Base-by-base conservation (phyloP, 2,113 vertebrate genomes). In the Sebastes fasciatus region DNA sequence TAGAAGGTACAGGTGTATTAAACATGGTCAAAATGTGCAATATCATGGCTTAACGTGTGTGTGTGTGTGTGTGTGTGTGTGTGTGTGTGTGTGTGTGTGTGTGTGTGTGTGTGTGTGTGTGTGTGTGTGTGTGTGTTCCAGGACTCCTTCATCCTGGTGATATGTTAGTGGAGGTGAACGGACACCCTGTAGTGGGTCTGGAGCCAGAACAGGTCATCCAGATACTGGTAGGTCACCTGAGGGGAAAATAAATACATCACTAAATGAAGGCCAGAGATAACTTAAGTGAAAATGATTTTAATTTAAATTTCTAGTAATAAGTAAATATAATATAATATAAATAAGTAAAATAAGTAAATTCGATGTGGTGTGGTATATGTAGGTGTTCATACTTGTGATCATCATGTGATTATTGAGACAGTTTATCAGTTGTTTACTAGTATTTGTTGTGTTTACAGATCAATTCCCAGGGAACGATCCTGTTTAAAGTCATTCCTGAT, bases 401-500 rank as follows among this genome's bases (percentile, higher is more conserved):
- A 10, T 16, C 8, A n/a, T 19, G 17, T 57, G 19, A 42, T n/a
- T 46, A 34, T 51, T n/a, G 5, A 72, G 19, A 58, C n/a, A 17
- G 6, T 45, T 43, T 1, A 46, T 48, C 8, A 4, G 55, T 61
- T 11, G 7, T 61, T 34, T 2, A 34, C 43, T 9, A 14, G 58
- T 61, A 11, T 66, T 21, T 69, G 1, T 62, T 78, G 21, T 71
- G 21, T 63, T 34, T 79, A 1, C 87, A 99, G 98, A 94, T 95
- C 1, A 89, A 94, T 51, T 97, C 97, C 45, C 94, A 94, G 1
- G 96, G 97, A 42, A 97, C 96, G 3, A 96, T 99, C 84, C 92
- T 96, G 94, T 98, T 99, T 87, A 99, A 98, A 93, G 92, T 99
- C 79, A 95, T 98, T 86, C 98, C 98, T 11, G 96, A 96, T 83